Evolutionary conservation across 2,888 invertebrate genomes (phyloP).

Genomic region (Darwinula stevensoni): DNA sequence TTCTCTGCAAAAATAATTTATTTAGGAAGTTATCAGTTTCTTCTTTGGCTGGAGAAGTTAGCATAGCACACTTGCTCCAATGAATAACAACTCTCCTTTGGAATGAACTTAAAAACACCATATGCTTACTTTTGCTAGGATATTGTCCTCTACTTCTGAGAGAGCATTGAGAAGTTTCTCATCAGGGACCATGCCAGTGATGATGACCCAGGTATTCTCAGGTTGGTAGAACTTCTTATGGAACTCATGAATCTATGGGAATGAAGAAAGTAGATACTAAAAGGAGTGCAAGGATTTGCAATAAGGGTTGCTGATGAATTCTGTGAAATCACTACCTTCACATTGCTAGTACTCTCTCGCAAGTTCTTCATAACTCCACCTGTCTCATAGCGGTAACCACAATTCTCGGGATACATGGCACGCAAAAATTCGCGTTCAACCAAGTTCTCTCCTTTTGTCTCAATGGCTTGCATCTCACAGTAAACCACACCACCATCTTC

Average conservation of each 20-base stretch:
- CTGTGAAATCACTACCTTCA: slow-evolving; percentile 26
- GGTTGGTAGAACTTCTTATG: slow-evolving; percentile 63
- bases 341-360: slow-evolving; percentile 42
- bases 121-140: slow-evolving; percentile 16
- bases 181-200: slow-evolving; percentile 47
- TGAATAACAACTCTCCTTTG: too few species aligned
- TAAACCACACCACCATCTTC: slow-evolving; percentile 83
- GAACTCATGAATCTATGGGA: slow-evolving; percentile 41
- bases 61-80: too few species aligned
- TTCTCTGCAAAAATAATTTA: too few species aligned
- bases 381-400: slow-evolving; percentile 54
- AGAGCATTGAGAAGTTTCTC: slow-evolving; percentile 41
- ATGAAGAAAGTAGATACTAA: too few species aligned
- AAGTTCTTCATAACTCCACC: slow-evolving; percentile 61
- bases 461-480: slow-evolving; percentile 69
- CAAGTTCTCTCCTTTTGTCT: slow-evolving; percentile 44
- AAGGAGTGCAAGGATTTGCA: too few species aligned
- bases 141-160: slow-evolving; percentile 39
- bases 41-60: too few species aligned
- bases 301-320: too few species aligned
- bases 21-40: too few species aligned
- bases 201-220: slow-evolving; percentile 53
- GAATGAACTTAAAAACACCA: too few species aligned
- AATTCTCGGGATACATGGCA: slow-evolving; percentile 43
- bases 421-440: slow-evolving; percentile 31